A percentile compares a stretch with the other conserved stretches of the same genome.
These are phyloP conservation scores for Salvator merianae DNA, from an alignment of 2,113 vertebrate species.

Conservation along the genomic window DNA sequence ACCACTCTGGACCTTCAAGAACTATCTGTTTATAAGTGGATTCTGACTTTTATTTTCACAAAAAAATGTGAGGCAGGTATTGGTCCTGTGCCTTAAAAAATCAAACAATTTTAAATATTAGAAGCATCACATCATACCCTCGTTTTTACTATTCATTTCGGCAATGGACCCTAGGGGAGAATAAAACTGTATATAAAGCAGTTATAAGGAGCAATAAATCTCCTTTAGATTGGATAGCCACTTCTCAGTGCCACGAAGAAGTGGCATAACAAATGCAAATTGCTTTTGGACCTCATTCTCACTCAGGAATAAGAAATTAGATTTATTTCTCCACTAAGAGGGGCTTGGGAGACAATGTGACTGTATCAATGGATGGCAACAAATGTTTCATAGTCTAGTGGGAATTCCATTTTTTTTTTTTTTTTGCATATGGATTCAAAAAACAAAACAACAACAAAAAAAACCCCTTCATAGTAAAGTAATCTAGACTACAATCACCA, in stretches of 20 bases:
- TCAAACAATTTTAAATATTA: conserved; percentile 41
- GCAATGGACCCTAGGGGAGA: conserved; percentile 41
- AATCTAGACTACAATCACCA: neutral
- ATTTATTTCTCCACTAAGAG: conserved; percentile 17
- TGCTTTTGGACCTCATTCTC: conserved; percentile 43
- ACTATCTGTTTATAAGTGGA: no score
- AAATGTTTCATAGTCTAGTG: neutral
- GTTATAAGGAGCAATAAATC: conserved; percentile 57
- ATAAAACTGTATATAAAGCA: conserved; percentile 51
- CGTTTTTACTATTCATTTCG: conserved; percentile 58
- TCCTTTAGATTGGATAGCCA: conserved; percentile 60
- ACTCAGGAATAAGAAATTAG: conserved; percentile 41
- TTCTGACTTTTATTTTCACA: neutral
- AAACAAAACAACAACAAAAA: neutral
- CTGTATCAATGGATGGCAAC: neutral
- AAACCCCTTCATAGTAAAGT: neutral
- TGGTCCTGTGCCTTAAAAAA: conserved; percentile 43
- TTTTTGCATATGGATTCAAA: neutral
- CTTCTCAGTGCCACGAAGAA: conserved; percentile 53
- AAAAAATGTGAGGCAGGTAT: conserved; percentile 44
- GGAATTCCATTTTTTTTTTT: neutral
- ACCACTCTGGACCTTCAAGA: no score
- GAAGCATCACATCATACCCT: conserved; percentile 4
- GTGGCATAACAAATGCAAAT: conserved; percentile 61
- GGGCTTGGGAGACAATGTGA: neutral